Evolutionary conservation across 2,797 vertebrate genomes (phyloP).

Genomic region (Gila robusta): DNA sequence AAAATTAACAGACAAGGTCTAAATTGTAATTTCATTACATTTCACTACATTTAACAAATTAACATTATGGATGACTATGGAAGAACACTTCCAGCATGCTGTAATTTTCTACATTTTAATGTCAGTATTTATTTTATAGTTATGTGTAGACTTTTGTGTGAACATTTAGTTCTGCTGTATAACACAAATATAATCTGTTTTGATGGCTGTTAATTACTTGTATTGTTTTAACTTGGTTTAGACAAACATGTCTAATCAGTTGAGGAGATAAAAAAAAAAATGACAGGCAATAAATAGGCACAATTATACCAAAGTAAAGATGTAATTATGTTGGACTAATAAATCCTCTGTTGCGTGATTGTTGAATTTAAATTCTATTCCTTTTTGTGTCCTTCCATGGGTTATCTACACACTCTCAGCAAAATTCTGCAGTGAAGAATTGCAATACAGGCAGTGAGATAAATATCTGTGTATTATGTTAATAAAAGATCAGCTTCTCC

Average conservation of each 20-base stretch:
- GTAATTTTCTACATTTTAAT: neutral
- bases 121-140: neutral
- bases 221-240: neutral
- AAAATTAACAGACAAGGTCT: neutral
- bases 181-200: too few species aligned
- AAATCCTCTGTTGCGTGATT: neutral
- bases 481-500: neutral
- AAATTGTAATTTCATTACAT: neutral
- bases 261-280: neutral
- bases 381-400: neutral
- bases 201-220: neutral
- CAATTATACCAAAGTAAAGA: neutral
- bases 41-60: neutral
- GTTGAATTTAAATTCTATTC: neutral
- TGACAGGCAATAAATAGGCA: neutral
- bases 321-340: neutral
- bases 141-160: neutral
- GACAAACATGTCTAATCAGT: neutral
- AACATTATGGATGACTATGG: neutral
- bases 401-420: neutral
- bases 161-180: neutral
- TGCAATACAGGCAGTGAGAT: neutral
- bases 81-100: neutral
- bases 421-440: too few species aligned
- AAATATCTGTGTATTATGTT: neutral